phyloP scores from a whole-genome alignment of 1,140 invertebrate species.

The Drosophila littoralis region DNA sequence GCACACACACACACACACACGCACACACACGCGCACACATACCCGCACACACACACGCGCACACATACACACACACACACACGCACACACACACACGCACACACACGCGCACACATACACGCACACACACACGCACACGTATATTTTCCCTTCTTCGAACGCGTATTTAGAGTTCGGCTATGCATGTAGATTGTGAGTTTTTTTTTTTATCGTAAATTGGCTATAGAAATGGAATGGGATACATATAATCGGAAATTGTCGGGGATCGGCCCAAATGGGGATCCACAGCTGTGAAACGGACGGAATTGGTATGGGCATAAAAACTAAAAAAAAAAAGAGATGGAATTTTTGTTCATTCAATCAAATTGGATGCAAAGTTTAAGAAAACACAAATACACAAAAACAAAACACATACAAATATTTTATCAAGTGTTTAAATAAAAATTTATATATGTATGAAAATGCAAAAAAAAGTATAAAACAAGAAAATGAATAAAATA shows the following conservation, averaged over 20 bases:
- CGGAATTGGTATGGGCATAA: too few relatives aligned
- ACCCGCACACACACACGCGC: too few relatives aligned
- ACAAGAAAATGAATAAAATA: too few relatives aligned
- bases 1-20: too few relatives aligned
- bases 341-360: conserved; percentile 39
- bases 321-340: background rate
- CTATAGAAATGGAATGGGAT: too few relatives aligned
- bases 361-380: conserved; percentile 58
- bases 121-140: background rate
- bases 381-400: background rate
- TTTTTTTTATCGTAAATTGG: background rate
- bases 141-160: background rate
- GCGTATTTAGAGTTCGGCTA: background rate
- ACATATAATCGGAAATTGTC: background rate
- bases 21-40: too few relatives aligned
- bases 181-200: background rate
- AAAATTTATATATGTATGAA: conserved; percentile 11
- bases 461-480: background rate
- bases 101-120: too few relatives aligned
- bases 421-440: conserved; percentile 49
- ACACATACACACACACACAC: too few relatives aligned
- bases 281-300: too few relatives aligned
- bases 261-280: too few relatives aligned
- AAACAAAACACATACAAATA: conserved; percentile 10
- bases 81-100: too few relatives aligned